Conservation (phyloP, 2,797 vertebrate species). For the Darevskia mixta region DNA sequence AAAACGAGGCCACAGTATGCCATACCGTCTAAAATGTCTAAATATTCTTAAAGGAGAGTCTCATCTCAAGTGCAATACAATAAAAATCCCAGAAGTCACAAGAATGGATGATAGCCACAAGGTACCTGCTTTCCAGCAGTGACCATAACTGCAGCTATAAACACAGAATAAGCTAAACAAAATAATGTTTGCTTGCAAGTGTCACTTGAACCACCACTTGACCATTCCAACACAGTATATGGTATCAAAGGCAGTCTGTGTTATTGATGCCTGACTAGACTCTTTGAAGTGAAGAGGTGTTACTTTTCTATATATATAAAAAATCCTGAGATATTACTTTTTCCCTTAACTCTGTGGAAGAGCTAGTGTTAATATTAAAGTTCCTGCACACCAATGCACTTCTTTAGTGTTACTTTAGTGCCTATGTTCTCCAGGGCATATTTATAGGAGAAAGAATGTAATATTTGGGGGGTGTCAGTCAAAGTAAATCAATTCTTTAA, state of each 20-base stretch:
- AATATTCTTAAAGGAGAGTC: not conserved
- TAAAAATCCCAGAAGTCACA: not conserved
- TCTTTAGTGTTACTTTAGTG: slow-evolving; percentile 29
- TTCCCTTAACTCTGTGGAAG: slow-evolving; percentile 40
- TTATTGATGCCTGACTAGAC: slow-evolving; percentile 30
- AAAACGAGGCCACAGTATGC: not conserved
- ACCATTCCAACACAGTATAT: slow-evolving; percentile 35
- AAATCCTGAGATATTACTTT: slow-evolving; percentile 33
- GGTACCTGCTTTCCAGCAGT: not conserved
- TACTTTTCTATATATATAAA: slow-evolving; percentile 4
- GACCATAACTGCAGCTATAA: not conserved
- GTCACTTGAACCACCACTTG: slow-evolving; percentile 43
- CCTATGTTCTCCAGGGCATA: slow-evolving; percentile 20
- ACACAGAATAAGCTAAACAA: not conserved
- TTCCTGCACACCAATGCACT: not conserved
- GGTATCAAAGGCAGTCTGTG: slow-evolving; percentile 12
- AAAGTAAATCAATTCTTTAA: slow-evolving; percentile 19
- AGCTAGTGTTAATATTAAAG: slow-evolving; percentile 36
- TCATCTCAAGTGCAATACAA: not conserved
- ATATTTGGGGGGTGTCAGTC: slow-evolving; percentile 24
- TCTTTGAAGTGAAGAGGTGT: slow-evolving; percentile 29
- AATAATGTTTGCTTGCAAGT: slow-evolving; percentile 28
- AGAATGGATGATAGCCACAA: not conserved
- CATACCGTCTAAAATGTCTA: not conserved
- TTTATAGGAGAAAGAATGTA: slow-evolving; percentile 6